Evolutionary conservation across 2,797 vertebrate genomes (phyloP).

Genomic region (Fistularia commersonii): DNA sequence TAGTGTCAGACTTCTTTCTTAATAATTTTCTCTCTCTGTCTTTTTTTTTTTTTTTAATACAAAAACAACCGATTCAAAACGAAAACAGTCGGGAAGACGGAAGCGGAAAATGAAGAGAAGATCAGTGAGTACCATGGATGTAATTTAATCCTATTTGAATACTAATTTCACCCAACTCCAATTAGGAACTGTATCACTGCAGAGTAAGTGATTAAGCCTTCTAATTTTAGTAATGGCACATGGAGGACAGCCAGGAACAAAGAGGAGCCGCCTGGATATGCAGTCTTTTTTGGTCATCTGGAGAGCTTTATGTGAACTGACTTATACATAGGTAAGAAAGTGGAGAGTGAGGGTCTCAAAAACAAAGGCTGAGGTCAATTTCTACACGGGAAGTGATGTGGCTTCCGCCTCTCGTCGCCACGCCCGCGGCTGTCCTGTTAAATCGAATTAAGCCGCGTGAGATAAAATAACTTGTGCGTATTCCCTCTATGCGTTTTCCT

Average conservation of each 20-base stretch:
- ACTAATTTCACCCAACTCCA: constrained; percentile 56
- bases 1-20: constrained; percentile 26
- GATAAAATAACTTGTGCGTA: no score
- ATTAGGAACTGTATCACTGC: constrained; percentile 50
- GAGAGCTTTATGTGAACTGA: constrained; percentile 6
- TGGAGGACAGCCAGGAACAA: constrained; percentile 22
- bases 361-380: no score
- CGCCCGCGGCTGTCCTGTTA: no score
- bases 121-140: constrained; percentile 56
- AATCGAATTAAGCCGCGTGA: no score
- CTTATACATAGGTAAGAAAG: neutral
- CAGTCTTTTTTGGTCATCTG: constrained; percentile 5
- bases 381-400: no score
- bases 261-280: constrained; percentile 4
- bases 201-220: constrained; percentile 56
- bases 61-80: constrained; percentile 34
- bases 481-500: no score
- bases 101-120: constrained; percentile 49
- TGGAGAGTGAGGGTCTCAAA: no score
- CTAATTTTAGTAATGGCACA: constrained; percentile 49
- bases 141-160: constrained; percentile 61
- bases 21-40: constrained; percentile 21
- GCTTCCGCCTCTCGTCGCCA: no score
- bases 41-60: constrained; percentile 3
- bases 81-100: constrained; percentile 39